Percentiles rank a stretch among this genome's conserved stretches.
phyloP scores from a whole-genome alignment of 2,888 invertebrate genomes.

The Timandra comae region DNA sequence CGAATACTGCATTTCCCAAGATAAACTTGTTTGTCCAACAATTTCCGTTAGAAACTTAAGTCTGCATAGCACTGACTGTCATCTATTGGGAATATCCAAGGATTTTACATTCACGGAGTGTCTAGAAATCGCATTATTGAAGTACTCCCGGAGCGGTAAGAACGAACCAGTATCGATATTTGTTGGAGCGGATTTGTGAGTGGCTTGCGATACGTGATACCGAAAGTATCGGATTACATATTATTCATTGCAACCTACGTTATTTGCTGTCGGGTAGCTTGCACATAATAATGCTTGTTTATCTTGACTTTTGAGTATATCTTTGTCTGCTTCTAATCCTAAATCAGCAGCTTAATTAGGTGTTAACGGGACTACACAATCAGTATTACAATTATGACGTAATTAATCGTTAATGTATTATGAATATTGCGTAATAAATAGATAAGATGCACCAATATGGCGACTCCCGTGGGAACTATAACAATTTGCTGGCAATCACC shows the following conservation, averaged over 20 bases:
- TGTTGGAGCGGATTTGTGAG: constrained; percentile 31
- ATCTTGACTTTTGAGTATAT: constrained; percentile 29
- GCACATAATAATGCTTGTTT: no score
- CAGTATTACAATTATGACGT: no score
- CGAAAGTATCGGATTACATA: no score
- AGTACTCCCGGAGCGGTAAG: constrained; percentile 34
- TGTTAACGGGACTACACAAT: no score
- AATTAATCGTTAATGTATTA: no score
- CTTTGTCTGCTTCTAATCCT: no score
- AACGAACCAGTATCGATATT: constrained; percentile 28
- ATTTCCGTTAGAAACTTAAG: no score
- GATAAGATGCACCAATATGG: constrained; percentile 29
- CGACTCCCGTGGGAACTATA: constrained; percentile 56
- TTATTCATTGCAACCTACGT: constrained; percentile 1
- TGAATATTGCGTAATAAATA: constrained; percentile 32
- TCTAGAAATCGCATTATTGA: constrained; percentile 58
- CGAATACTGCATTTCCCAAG: no score
- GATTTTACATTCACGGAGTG: constrained; percentile 57
- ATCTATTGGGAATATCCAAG: constrained; percentile 54
- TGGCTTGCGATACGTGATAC: constrained; percentile 1
- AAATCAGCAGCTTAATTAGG: no score
- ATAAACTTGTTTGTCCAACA: no score
- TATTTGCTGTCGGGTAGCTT: no score
- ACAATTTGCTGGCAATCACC: constrained; percentile 54
- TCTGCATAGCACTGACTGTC: constrained; percentile 38